A percentile compares a stretch with the other conserved stretches of the same genome.
Evolutionary conservation across 2,113 vertebrate species (phyloP).

Genomic region (Lontra canadensis): DNA sequence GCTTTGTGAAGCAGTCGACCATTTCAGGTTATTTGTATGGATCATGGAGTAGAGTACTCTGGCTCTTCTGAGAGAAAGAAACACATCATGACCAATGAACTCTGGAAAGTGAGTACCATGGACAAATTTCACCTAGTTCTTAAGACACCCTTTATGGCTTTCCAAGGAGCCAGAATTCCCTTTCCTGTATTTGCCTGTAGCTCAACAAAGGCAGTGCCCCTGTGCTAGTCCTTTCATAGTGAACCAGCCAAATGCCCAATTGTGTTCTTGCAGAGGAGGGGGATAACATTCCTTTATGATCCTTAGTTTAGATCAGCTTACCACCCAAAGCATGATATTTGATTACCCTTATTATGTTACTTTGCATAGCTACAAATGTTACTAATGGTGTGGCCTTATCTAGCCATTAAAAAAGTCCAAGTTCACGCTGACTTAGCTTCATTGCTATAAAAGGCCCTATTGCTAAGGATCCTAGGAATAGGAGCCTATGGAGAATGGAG

Average conservation of each 20-base stretch:
- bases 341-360: conserved; percentile 74
- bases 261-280: neutral
- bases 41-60: conserved; percentile 17
- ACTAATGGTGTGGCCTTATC: conserved; percentile 51
- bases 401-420: conserved; percentile 24
- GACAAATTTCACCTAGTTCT: conserved; percentile 22
- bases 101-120: neutral
- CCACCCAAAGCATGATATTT: conserved; percentile 65
- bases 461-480: conserved; percentile 17
- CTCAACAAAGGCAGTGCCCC: conserved; percentile 42
- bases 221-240: neutral
- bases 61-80: conserved; percentile 46
- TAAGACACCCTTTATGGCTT: neutral
- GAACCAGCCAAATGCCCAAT: neutral
- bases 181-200: neutral
- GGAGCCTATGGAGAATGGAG: neutral
- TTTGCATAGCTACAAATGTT: conserved; percentile 69
- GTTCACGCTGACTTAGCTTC: neutral
- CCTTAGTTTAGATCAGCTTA: conserved; percentile 66
- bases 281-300: conserved; percentile 73
- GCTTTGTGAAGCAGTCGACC: conserved; percentile 3
- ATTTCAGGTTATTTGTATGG: conserved; percentile 23
- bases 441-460: neutral
- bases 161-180: conserved; percentile 12
- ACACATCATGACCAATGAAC: conserved; percentile 54